phyloP scores from a whole-genome alignment of 2,113 vertebrate species.

The Mesoclemmys tuberculata region DNA sequence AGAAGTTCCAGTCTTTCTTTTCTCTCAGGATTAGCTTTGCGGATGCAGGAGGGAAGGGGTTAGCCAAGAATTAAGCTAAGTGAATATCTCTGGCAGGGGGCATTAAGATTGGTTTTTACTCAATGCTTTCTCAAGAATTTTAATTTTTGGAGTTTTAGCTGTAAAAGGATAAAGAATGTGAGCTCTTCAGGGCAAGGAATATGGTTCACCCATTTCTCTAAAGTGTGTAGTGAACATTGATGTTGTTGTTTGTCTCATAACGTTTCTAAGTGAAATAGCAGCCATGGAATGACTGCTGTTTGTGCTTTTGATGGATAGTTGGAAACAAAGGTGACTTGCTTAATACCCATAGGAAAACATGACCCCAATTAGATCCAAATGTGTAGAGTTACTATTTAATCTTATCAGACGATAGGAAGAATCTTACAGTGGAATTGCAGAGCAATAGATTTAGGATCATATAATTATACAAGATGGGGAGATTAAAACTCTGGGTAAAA shows the following conservation, averaged over 20 bases:
- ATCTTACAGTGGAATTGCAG: not conserved
- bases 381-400: not conserved
- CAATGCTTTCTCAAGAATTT: not conserved
- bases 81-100: not conserved
- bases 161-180: not conserved
- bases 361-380: not conserved
- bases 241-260: fast-evolving
- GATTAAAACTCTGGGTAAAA: fast-evolving
- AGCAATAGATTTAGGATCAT: not conserved
- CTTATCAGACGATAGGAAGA: not conserved
- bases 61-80: not conserved
- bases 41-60: fast-evolving
- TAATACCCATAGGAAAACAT: not conserved
- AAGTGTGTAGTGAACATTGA: fast-evolving
- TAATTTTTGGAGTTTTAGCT: not conserved
- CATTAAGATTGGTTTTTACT: fast-evolving
- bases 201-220: not conserved
- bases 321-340: not conserved
- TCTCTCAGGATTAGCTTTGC: not conserved
- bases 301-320: fast-evolving
- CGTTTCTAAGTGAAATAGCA: fast-evolving
- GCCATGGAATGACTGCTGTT: not conserved
- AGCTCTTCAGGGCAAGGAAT: not conserved
- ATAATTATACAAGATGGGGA: not conserved
- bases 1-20: not conserved